Percentiles rank a stretch among this genome's conserved stretches.
These are phyloP conservation scores for Cephonodes hylas DNA, from an alignment of 2,888 invertebrate genomes.

Conservation along the genomic window DNA sequence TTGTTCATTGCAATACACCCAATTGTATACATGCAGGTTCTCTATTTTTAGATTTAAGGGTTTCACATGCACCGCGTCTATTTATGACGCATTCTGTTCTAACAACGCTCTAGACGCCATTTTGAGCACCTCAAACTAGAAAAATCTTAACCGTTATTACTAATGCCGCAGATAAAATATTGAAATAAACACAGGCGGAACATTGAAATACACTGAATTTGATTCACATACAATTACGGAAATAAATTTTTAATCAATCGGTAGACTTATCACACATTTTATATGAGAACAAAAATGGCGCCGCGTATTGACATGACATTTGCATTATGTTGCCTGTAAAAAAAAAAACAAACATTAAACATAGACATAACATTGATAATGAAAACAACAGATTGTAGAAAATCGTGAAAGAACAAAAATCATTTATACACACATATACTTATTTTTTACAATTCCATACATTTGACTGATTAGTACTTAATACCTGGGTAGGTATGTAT, in stretches of 20 bases:
- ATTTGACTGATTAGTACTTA: too few species aligned
- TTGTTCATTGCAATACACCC: conserved; percentile 61
- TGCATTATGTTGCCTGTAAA: neutral
- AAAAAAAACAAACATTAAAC: neutral
- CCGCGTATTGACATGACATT: neutral
- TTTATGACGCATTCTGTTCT: conserved; percentile 62
- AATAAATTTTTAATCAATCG: conserved; percentile 6
- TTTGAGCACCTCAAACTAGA: conserved; percentile 53
- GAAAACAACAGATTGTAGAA: too few species aligned
- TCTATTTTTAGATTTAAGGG: conserved; percentile 71
- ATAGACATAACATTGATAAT: too few species aligned
- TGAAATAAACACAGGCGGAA: neutral
- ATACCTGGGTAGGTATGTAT: too few species aligned
- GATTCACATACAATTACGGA: neutral
- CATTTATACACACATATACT: too few species aligned
- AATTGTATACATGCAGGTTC: conserved; percentile 56
- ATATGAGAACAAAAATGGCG: conserved; percentile 2
- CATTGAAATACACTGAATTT: neutral
- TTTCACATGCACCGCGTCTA: conserved; percentile 68
- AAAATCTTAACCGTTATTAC: neutral
- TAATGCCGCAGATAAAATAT: neutral
- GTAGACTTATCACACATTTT: conserved; percentile 20
- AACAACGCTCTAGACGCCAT: conserved; percentile 72
- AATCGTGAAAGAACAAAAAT: too few species aligned
- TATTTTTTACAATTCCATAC: too few species aligned